A percentile compares a stretch with the other conserved stretches of the same genome.
These are phyloP conservation scores for Catostomus latipinnis DNA, from an alignment of 2,797 vertebrate species.

Conservation along the genomic window DNA sequence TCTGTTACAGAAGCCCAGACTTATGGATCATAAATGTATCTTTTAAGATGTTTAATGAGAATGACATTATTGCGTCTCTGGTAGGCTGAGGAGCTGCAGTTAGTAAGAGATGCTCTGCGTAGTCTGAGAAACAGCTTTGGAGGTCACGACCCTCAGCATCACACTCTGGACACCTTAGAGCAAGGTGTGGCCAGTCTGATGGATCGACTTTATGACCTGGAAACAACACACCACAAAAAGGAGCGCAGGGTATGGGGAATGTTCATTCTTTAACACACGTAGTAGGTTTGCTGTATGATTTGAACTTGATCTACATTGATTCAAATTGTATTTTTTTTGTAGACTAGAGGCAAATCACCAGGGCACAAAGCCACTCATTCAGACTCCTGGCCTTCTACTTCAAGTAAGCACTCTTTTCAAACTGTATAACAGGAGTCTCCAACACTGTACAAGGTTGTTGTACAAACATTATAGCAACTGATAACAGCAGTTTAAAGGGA, in stretches of 20 bases:
- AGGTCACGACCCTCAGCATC: conserved; percentile 94
- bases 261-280: neutral
- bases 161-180: conserved; percentile 97
- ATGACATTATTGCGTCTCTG: conserved; percentile 8
- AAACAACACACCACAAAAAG: conserved; percentile 68
- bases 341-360: conserved; percentile 85
- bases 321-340: conserved; percentile 19
- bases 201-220: conserved; percentile 85
- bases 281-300: neutral
- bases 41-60: conserved; percentile 23
- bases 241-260: conserved; percentile 21
- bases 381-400: conserved; percentile 85
- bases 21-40: no score
- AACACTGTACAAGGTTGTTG: no score
- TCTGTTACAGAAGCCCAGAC: neutral
- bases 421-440: no score
- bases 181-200: conserved; percentile 94
- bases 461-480: no score
- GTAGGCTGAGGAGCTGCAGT: conserved; percentile 90
- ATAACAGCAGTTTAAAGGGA: no score
- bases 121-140: conserved; percentile 94
- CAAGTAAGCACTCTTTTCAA: conserved; percentile 79
- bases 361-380: conserved; percentile 79
- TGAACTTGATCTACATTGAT: neutral
- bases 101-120: conserved; percentile 89